A percentile compares a stretch with the other conserved stretches of the same genome.
These are phyloP conservation scores for Luperina testacea DNA, from an alignment of 2,888 invertebrate genomes.

Conservation along the genomic window DNA sequence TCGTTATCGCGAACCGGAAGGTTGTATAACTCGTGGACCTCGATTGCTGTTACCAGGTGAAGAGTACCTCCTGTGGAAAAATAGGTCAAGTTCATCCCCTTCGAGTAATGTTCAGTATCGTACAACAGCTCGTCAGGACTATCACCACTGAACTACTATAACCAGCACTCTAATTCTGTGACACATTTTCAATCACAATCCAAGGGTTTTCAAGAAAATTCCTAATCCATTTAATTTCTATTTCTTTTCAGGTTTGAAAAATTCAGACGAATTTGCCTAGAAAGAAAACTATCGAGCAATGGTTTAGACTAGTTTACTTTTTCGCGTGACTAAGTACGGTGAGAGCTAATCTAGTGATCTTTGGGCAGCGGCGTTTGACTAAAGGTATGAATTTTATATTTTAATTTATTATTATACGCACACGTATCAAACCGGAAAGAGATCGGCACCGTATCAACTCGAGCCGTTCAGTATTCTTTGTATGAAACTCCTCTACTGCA, in stretches of 20 bases:
- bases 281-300: too few species aligned
- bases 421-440: too few species aligned
- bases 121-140: too few species aligned
- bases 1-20: constrained; percentile 73
- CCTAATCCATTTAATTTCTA: neutral
- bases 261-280: neutral
- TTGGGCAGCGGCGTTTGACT: too few species aligned
- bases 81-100: neutral
- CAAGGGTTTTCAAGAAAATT: neutral
- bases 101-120: neutral
- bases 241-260: neutral
- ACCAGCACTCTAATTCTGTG: neutral
- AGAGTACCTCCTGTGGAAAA: constrained; percentile 73
- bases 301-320: too few species aligned
- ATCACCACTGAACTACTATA: neutral
- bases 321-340: too few species aligned
- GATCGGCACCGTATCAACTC: too few species aligned
- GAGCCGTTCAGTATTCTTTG: too few species aligned
- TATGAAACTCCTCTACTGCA: too few species aligned
- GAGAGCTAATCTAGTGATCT: too few species aligned
- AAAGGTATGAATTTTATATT: too few species aligned
- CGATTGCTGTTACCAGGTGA: constrained; percentile 69
- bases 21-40: constrained; percentile 78
- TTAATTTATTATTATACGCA: too few species aligned
- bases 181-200: neutral